A percentile compares a stretch with the other conserved stretches of the same genome.
Evolutionary conservation across 2,797 vertebrate genomes (phyloP).

Genomic region (Danio tinwini): DNA sequence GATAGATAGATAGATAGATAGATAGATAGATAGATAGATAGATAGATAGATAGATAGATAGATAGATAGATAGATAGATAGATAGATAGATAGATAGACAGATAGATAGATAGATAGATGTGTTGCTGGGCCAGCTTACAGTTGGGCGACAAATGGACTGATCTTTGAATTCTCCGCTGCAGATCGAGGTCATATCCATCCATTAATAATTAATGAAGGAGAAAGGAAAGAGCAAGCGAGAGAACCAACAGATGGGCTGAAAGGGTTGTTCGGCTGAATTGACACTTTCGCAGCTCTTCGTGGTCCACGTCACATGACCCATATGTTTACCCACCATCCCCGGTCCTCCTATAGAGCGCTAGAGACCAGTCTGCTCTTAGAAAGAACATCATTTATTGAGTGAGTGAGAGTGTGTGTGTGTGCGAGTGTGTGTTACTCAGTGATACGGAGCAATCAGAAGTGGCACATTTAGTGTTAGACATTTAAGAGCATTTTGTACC

Average conservation of each 20-base stretch:
- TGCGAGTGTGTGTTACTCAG: neutral
- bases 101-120: no score
- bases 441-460: no score
- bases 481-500: neutral
- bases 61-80: slow-evolving; percentile 33
- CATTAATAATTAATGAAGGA: slow-evolving; percentile 60
- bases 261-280: slow-evolving; percentile 51
- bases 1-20: no score
- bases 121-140: neutral
- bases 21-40: neutral
- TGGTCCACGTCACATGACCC: slow-evolving; percentile 35
- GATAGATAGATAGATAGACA: neutral
- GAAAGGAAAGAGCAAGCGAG: slow-evolving; percentile 31
- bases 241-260: slow-evolving; percentile 48
- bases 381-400: slow-evolving; percentile 38
- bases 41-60: neutral
- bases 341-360: neutral
- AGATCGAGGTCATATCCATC: slow-evolving; percentile 52
- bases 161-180: slow-evolving; percentile 46
- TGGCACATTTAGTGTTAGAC: neutral
- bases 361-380: slow-evolving; percentile 20
- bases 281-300: slow-evolving; percentile 49
- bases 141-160: slow-evolving; percentile 40
- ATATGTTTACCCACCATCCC: slow-evolving; percentile 35
- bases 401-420: slow-evolving; percentile 1